phyloP scores from a whole-genome alignment of 1,140 invertebrate species.

The Heliconius melpomene region DNA sequence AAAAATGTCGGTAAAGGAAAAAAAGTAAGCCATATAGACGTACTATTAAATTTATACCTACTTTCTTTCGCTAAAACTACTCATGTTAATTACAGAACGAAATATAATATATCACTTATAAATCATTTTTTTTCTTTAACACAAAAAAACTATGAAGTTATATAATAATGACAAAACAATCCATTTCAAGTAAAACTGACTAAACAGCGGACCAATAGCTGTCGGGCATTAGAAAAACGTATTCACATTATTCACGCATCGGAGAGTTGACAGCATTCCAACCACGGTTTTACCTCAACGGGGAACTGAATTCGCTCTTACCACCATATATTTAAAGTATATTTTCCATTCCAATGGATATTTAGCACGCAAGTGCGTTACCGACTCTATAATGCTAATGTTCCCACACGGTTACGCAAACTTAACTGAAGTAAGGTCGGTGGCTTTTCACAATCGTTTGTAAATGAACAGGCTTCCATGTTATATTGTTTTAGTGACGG shows the following conservation, averaged over 20 bases:
- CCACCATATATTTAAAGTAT: not conserved
- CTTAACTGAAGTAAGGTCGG: constrained; percentile 41
- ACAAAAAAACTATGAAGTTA: not conserved
- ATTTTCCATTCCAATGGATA: not conserved
- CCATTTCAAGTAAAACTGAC: constrained; percentile 6
- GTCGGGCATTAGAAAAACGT: not conserved
- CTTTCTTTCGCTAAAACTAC: too few species aligned
- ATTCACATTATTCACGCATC: constrained; percentile 25
- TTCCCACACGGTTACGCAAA: constrained; percentile 48
- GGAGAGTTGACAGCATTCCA: constrained; percentile 35
- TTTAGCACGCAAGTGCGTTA: constrained; percentile 44
- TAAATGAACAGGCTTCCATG: not conserved
- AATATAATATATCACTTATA: not conserved
- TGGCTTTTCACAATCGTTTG: constrained; percentile 38
- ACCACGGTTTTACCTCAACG: not conserved
- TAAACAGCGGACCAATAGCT: not conserved
- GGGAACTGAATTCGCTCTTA: not conserved
- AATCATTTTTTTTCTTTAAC: not conserved
- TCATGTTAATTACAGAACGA: too few species aligned
- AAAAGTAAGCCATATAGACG: too few species aligned
- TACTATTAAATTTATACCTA: too few species aligned
- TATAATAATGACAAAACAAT: not conserved
- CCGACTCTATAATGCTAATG: constrained; percentile 49
- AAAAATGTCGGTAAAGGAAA: too few species aligned
- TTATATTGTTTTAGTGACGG: not conserved